Evolutionary conservation across 1,140 invertebrate genomes (phyloP).

Genomic region (Drosophila lacteicornis): DNA sequence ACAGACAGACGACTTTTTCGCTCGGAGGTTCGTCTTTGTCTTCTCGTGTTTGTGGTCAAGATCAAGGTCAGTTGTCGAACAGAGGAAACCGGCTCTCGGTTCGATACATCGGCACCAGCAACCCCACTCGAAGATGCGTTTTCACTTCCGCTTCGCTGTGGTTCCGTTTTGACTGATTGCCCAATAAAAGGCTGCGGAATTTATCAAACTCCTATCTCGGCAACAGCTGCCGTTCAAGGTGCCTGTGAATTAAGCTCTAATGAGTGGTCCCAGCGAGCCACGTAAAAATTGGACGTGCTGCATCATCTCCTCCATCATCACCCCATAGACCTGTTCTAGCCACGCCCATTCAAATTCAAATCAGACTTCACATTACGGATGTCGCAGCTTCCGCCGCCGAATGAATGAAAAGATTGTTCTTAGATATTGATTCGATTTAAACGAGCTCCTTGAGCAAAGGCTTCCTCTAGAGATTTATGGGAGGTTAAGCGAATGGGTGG

Average conservation of each 20-base stretch:
- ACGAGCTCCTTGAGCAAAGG: conserved; percentile 24
- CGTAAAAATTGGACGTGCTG: conserved; percentile 61
- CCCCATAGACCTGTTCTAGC: conserved; percentile 48
- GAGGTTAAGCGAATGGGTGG: conserved; percentile 9
- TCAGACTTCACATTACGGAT: conserved; percentile 20
- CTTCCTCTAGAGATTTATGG: conserved; percentile 16
- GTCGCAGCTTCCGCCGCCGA: conserved; percentile 24
- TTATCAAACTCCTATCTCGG: conserved; percentile 52
- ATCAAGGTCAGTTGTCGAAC: conserved; percentile 64
- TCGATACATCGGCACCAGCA: conserved; percentile 39
- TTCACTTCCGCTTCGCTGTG: conserved; percentile 62
- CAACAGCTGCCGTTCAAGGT: conserved; percentile 59
- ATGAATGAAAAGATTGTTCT: conserved; percentile 25
- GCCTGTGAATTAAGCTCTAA: conserved; percentile 52
- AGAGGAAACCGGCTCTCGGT: conserved; percentile 55
- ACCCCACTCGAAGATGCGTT: conserved; percentile 59
- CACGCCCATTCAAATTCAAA: conserved; percentile 50
- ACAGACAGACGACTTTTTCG: conserved; percentile 20
- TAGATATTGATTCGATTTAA: conserved; percentile 5
- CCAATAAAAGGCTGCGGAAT: conserved; percentile 67
- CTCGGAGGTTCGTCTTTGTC: conserved; percentile 34
- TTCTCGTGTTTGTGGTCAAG: conserved; percentile 70
- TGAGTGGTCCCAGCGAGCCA: conserved; percentile 14
- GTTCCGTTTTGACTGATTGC: conserved; percentile 74
- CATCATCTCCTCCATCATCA: conserved; percentile 28